Evolutionary conservation across 2,888 invertebrate genomes (phyloP).

Genomic region (Pollenia labialis): DNA sequence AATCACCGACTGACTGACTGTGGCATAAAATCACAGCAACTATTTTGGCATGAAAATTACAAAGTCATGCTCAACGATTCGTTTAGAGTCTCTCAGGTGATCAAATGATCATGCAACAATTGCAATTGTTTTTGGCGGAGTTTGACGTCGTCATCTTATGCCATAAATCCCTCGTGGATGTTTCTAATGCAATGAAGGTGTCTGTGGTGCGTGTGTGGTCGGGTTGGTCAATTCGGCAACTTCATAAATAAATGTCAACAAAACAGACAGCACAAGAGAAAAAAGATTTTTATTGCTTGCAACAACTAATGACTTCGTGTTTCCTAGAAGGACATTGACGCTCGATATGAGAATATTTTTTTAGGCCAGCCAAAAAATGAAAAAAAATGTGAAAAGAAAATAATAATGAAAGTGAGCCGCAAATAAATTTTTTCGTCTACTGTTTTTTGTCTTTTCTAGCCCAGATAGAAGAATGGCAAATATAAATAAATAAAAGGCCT

Average conservation of each 20-base stretch:
- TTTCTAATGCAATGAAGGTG: not conserved
- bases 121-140: constrained; percentile 33
- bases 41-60: constrained; percentile 48
- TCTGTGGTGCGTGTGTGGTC: constrained; percentile 31
- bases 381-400: constrained; percentile 15
- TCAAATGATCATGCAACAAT: constrained; percentile 38
- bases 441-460: constrained; percentile 6
- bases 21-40: constrained; percentile 1
- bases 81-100: constrained; percentile 16
- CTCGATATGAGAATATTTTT: constrained; percentile 51
- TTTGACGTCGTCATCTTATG: constrained; percentile 38
- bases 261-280: constrained; percentile 31
- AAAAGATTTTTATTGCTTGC: constrained; percentile 25
- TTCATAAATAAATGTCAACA: constrained; percentile 69
- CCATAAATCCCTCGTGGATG: constrained; percentile 19
- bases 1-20: not conserved
- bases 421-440: constrained; percentile 15
- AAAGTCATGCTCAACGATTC: constrained; percentile 58
- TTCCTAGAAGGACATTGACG: constrained; percentile 50
- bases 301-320: constrained; percentile 58
- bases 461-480: constrained; percentile 20
- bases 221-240: constrained; percentile 45
- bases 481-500: not conserved
- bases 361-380: constrained; percentile 42
- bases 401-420: constrained; percentile 52